Evolutionary conservation across 1,140 invertebrate species (phyloP).

Genomic region (Rhopalosiphum maidis): DNA sequence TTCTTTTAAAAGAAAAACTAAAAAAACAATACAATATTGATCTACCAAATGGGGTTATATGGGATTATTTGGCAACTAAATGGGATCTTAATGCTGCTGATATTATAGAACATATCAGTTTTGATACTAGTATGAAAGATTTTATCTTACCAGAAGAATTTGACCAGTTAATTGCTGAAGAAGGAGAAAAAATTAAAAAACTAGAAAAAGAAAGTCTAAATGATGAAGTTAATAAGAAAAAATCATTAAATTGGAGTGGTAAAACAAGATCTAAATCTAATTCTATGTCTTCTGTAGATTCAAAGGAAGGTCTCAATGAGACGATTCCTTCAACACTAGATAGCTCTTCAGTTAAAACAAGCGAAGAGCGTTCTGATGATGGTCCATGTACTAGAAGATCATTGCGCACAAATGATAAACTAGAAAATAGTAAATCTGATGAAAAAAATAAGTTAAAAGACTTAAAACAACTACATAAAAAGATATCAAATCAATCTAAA

Average conservation of each 20-base stretch:
- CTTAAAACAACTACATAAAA: neutral
- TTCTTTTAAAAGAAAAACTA: neutral
- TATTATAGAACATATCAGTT: neutral
- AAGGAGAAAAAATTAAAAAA: slow-evolving; percentile 11
- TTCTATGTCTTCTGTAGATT: slow-evolving; percentile 20
- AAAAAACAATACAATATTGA: neutral
- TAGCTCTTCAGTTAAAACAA: neutral
- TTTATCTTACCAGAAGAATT: slow-evolving; percentile 10
- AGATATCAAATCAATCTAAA: neutral
- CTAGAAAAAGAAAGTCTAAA: neutral
- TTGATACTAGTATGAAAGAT: neutral
- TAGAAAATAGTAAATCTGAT: neutral
- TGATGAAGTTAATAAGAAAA: slow-evolving; percentile 15
- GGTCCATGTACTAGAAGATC: slow-evolving; percentile 36
- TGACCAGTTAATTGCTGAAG: neutral
- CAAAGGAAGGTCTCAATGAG: neutral
- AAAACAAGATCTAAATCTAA: slow-evolving; percentile 21
- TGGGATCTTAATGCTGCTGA: neutral
- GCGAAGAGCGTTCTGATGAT: neutral
- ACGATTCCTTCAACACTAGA: neutral
- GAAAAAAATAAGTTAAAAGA: neutral
- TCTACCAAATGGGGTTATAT: neutral
- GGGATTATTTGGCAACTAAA: neutral
- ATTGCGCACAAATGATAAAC: slow-evolving; percentile 31
- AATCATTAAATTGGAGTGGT: neutral